Base-by-base conservation (phyloP, 1,140 invertebrate genomes). In the Zaprionus ghesquierei region DNA sequence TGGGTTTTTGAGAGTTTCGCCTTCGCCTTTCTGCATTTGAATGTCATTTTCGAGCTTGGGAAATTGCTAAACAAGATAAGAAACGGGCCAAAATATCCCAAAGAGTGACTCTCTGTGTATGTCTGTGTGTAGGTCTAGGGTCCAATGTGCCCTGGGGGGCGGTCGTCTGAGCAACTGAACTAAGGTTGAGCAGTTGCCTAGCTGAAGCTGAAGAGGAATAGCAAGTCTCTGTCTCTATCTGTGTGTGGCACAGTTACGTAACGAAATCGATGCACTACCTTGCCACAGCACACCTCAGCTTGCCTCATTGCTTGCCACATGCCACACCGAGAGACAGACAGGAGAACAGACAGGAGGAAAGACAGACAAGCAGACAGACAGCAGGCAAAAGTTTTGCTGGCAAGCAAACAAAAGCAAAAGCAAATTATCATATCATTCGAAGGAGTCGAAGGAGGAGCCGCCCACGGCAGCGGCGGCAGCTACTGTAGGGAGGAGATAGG, bases 341-440 rank as follows among this genome's bases (percentile, higher is more conserved):
- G 20, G 5, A 18, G 13, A 0, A 20, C 38, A 27, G 27, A 9
- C 33, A 38, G 29, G 29, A 65, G 54, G 54, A 20, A 46, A 68
- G 50, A 27, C 46, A 58, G 69, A 8, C 33, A 31, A 29, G 35
- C 69, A 54, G 46, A 20, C 55, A 68, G 50, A 35, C 46, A 58
- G 69, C 60, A 44, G 35, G 35, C 35, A 44, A 68, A 81, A 79
- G 71, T 54, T 86, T 86, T 56, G 20, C 53, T 69, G 38, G 18
- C 75, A 70, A 73, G 82, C 70, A 75, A 76, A 76, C 74, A 87
- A 87, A 80, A 70, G 84, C 84, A 87, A 89, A 87, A 70, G 84
- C 84, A 87, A 89, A 87, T 87, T 87, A 89, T 87, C 84, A 89
- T 87, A 89, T 89, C 84, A 82, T 75, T 77, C 62, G n/a, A 61